phyloP scores from a whole-genome alignment of 2,797 vertebrate species.

The Parambassis ranga region DNA sequence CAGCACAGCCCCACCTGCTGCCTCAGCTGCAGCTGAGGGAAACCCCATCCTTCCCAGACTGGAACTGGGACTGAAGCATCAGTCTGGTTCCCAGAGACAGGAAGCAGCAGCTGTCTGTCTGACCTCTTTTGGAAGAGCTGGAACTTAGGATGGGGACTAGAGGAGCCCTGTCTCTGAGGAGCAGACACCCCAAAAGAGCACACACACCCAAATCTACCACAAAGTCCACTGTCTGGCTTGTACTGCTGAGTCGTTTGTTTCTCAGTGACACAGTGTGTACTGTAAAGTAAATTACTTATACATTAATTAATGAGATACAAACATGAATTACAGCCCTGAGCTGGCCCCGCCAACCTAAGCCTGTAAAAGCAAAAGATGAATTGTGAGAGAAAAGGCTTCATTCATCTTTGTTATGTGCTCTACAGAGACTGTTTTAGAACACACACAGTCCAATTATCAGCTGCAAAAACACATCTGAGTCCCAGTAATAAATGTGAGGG shows the following conservation, averaged over 20 bases:
- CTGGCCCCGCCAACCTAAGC: background rate
- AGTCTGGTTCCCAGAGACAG: slow-evolving; percentile 65
- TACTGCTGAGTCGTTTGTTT: no score
- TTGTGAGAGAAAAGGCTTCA: background rate
- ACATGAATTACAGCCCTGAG: background rate
- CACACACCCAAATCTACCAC: no score
- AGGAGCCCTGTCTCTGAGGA: slow-evolving; percentile 1
- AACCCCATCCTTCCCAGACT: slow-evolving; percentile 29
- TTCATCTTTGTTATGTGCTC: slow-evolving; percentile 41
- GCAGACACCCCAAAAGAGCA: no score
- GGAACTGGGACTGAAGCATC: slow-evolving; percentile 58
- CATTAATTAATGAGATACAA: background rate
- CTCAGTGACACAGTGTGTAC: background rate
- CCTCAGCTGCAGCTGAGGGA: slow-evolving; percentile 33
- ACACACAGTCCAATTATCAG: slow-evolving; percentile 30
- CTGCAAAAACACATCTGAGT: slow-evolving; percentile 28
- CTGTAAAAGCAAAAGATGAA: background rate
- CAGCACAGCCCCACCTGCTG: slow-evolving; percentile 45
- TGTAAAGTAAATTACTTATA: background rate
- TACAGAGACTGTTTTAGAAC: slow-evolving; percentile 13
- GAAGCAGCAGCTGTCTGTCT: slow-evolving; percentile 66
- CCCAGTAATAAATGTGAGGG: slow-evolving; percentile 18
- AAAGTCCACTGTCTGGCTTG: no score
- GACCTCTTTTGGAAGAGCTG: slow-evolving; percentile 46
- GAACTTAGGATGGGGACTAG: slow-evolving; percentile 23